Base-by-base conservation (phyloP, 2,797 vertebrate species). In the Mormyrops attenuatus region DNA sequence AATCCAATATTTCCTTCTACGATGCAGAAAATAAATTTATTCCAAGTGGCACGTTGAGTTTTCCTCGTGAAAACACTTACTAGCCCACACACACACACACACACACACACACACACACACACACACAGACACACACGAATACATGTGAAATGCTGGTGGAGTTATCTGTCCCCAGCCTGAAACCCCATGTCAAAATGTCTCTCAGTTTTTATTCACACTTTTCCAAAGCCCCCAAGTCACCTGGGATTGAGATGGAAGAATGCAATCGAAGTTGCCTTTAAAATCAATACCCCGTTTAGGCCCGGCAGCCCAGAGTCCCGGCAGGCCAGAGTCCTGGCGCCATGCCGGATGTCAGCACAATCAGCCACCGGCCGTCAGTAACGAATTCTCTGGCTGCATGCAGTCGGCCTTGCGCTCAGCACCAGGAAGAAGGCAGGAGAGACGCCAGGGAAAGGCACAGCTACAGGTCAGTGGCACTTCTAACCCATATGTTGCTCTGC, bases 201-300 rank as follows among this genome's bases (percentile, higher is more conserved):
- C 69, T 63, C 60, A 50, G 87, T 11, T 73, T 50, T 30, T 49
- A 80, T 50, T 73, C 49, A 34, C 88, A 17, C 17, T 47, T 47
- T 47, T 63, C 41, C 38, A 17, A 88, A 88, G 34, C 20, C 38
- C 53, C 8, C 87, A 30, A 66, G 87, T 44, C 20, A 55, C 50
- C 55, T 44, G 50, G 38, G 60, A 26, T 44, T 7, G 55, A 88
- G 87, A 69, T 47, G 20, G 87, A 47, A 34, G 38, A 69, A 44
- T 44, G 55, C 60, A 50, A 88, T 63, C 34, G 34, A 47, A 63
- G 26, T 30, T 22, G n/a, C 50, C 20, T 47, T 34, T 26, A 69
- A 63, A 47, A 87, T 60, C 85, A 57, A 87, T 60, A 87, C 7
- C 85, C 50, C 15, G 85, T 87, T 87, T 60, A 41, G 50, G 85